Percentiles rank a stretch among this genome's conserved stretches.
phyloP scores from a whole-genome alignment of 2,888 invertebrate genomes.

The Agrochola macilenta region DNA sequence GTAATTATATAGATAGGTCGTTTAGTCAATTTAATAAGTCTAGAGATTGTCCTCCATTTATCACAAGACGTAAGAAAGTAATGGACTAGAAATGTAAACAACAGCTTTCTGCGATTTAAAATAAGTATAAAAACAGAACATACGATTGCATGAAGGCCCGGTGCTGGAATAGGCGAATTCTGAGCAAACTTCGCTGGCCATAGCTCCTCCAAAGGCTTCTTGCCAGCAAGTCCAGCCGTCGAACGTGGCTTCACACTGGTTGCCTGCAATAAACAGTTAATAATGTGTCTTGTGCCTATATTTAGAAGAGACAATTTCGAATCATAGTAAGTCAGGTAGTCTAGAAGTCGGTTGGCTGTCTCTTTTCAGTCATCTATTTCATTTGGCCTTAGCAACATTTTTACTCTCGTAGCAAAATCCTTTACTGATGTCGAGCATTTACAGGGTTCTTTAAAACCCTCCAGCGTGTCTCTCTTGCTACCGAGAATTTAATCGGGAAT shows the following conservation, averaged over 20 bases:
- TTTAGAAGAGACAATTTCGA: neutral
- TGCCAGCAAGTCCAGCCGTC: conserved; percentile 92
- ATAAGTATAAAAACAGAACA: conserved; percentile 67
- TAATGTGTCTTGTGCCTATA: neutral
- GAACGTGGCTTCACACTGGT: conserved; percentile 90
- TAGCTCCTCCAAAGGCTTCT: conserved; percentile 80
- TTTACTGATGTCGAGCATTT: neutral
- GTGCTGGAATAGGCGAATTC: conserved; percentile 90
- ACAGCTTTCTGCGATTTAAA: neutral
- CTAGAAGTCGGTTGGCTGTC: neutral
- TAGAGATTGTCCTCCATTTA: neutral
- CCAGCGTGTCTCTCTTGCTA: neutral
- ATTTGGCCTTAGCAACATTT: neutral
- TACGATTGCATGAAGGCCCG: conserved; percentile 90
- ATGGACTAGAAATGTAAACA: conserved; percentile 3
- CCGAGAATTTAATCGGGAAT: neutral
- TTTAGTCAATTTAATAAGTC: neutral
- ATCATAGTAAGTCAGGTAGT: neutral
- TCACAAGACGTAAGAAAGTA: neutral
- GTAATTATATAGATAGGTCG: neutral
- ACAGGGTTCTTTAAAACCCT: neutral
- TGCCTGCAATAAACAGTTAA: conserved; percentile 41
- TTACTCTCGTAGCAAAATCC: neutral
- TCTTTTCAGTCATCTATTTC: neutral
- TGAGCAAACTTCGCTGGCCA: conserved; percentile 88